Base-by-base conservation (phyloP, 1,140 invertebrate species). In the Macrocentrus cingulum region DNA sequence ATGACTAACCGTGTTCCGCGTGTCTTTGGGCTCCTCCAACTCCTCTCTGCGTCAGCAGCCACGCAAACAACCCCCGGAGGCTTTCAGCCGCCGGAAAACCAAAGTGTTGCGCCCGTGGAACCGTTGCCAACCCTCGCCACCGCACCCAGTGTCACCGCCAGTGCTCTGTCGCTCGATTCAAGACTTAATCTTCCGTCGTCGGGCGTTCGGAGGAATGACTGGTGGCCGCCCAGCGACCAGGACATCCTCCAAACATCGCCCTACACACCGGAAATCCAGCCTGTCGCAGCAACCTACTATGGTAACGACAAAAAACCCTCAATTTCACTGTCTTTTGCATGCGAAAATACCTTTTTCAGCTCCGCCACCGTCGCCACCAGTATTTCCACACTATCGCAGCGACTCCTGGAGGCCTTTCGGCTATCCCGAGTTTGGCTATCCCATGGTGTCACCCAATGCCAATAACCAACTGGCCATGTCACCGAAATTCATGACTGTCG, bases 401-500 rank as follows among this genome's bases (percentile, higher is more conserved):
- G 66, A 66, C 2, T 58, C 61, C 13, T 65, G 60, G 56, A 57
- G 32, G 16, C 48, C 37, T 9, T 61, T 52, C 9, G 42, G 22
- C 25, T 64, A 68, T n/a, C 58, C 63, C 1, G 61, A 63, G 46
- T 60, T 52, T 34, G 59, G 37, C 2, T 71, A 71, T 56, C 68
- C 69, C 0, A 29, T 74, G 5, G 8, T 46, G 13, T 39, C 54
- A 7, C 49, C 39, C 50, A 61, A 62, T 19, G 36, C 59, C 3
- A 70, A 75, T 19, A 62, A 68, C 8, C 62, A 72, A 1, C 20
- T 80, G 5, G 69, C 65, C n/a, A 61, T 71, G 3, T 63, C 68
- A 2, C 56, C 72, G 0, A 80, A 77, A 59, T 76, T 77, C 37
- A 70, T 79, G 36, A 52, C 75, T 1, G 63, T 80, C 51, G 75